A percentile compares a stretch with the other conserved stretches of the same genome.
Conservation (phyloP, 2,888 invertebrate species). For the Gonocerus acuteangulatus region DNA sequence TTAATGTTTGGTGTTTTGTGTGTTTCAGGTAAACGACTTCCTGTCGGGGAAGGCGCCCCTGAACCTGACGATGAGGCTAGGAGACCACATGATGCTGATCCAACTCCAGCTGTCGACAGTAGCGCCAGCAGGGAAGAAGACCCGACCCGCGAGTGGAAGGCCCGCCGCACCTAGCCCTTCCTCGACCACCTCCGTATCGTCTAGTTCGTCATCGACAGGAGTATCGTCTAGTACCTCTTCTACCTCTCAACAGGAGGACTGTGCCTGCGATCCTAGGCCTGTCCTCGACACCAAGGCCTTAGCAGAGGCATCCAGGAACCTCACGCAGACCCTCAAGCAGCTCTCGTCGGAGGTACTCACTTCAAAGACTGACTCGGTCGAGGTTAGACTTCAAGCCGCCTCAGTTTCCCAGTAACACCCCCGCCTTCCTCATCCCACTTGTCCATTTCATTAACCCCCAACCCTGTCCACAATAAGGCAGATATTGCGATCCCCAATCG, state of each 20-base stretch:
- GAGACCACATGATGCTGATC: conserved; percentile 96
- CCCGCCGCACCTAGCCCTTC: conserved; percentile 27
- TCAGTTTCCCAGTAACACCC: conserved; percentile 10
- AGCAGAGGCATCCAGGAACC: conserved; percentile 82
- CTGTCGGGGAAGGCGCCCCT: conserved; percentile 88
- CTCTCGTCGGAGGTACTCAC: conserved; percentile 83
- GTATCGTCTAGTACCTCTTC: conserved; percentile 15
- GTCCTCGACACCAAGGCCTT: conserved; percentile 63
- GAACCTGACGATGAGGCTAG: conserved; percentile 88
- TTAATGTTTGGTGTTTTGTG: no score
- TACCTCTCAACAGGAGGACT: conserved; percentile 23
- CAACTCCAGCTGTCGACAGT: conserved; percentile 88
- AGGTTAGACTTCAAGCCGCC: conserved; percentile 34
- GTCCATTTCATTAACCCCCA: no score
- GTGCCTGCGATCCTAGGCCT: conserved; percentile 28
- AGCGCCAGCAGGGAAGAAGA: conserved; percentile 47
- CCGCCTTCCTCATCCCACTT: background rate
- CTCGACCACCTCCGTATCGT: conserved; percentile 43
- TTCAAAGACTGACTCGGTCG: conserved; percentile 40
- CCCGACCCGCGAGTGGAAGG: conserved; percentile 29
- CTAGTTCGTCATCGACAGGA: conserved; percentile 5
- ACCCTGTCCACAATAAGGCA: no score
- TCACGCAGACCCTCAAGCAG: conserved; percentile 83
- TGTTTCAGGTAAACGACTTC: conserved; percentile 76
- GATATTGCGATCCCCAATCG: no score